Conservation (phyloP, 2,888 invertebrate genomes). For the Hirtodrosophila cameraria region DNA sequence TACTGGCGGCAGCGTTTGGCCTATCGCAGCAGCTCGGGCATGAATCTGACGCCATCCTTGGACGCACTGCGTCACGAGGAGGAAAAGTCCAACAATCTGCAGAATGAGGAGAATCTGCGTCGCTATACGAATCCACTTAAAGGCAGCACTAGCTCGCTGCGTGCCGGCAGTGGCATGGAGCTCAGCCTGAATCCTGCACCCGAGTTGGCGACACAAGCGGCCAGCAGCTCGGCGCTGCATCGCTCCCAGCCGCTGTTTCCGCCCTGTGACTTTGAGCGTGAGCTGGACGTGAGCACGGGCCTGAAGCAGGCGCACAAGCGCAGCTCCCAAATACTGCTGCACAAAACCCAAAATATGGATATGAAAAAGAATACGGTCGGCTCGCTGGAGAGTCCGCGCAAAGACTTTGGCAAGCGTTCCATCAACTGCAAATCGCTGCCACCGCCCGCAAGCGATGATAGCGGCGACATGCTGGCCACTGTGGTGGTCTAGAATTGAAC, state of each 20-base stretch:
- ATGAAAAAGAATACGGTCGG: slow-evolving; percentile 93
- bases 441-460: slow-evolving; percentile 75
- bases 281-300: slow-evolving; percentile 83
- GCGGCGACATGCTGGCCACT: slow-evolving; percentile 86
- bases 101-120: slow-evolving; percentile 95
- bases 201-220: slow-evolving; percentile 84
- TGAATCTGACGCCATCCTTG: slow-evolving; percentile 85
- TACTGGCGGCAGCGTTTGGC: slow-evolving; percentile 86
- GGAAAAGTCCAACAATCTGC: slow-evolving; percentile 95
- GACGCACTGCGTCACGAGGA: slow-evolving; percentile 90
- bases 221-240: slow-evolving; percentile 80
- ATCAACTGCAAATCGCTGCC: slow-evolving; percentile 85
- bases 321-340: slow-evolving; percentile 88
- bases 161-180: slow-evolving; percentile 85
- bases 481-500: slow-evolving; percentile 85
- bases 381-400: slow-evolving; percentile 85
- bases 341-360: slow-evolving; percentile 93
- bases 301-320: slow-evolving; percentile 84
- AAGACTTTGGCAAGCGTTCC: slow-evolving; percentile 91
- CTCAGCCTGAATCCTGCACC: slow-evolving; percentile 83
- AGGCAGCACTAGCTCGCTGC: slow-evolving; percentile 85
- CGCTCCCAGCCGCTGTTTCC: slow-evolving; percentile 84
- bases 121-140: slow-evolving; percentile 92
- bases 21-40: slow-evolving; percentile 85
- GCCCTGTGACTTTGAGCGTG: slow-evolving; percentile 82